Conservation (phyloP, 2,113 vertebrate species). For the Trichomycterus rosablanca region DNA sequence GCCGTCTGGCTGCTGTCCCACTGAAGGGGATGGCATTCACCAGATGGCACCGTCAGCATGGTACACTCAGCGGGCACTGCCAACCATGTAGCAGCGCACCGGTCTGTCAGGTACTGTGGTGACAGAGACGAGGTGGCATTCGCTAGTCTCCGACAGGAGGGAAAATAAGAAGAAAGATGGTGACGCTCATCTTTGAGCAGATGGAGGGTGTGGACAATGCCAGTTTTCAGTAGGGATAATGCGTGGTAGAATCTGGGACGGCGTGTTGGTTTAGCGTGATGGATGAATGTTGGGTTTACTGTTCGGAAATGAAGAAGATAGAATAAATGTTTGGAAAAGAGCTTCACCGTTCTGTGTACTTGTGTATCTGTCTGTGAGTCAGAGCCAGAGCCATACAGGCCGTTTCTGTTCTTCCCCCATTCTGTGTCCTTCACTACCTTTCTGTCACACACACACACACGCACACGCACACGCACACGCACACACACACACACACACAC, state of each 20-base stretch:
- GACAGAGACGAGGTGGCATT: background rate
- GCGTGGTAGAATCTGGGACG: slow-evolving; percentile 49
- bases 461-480: slow-evolving; percentile 33
- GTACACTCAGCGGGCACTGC: slow-evolving; percentile 28
- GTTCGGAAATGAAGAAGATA: slow-evolving; percentile 6
- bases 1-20: slow-evolving; percentile 27
- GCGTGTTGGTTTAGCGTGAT: slow-evolving; percentile 56
- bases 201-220: slow-evolving; percentile 33
- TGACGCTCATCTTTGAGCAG: slow-evolving; percentile 27
- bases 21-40: slow-evolving; percentile 32
- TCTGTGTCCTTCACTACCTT: background rate
- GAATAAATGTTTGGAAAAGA: background rate
- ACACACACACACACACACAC: slow-evolving; percentile 33
- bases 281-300: slow-evolving; percentile 53
- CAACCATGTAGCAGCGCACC: slow-evolving; percentile 9
- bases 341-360: background rate
- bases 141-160: background rate
- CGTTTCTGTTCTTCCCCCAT: background rate
- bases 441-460: slow-evolving; percentile 37
- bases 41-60: slow-evolving; percentile 64
- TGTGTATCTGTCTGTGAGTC: slow-evolving; percentile 5
- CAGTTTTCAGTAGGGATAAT: slow-evolving; percentile 23
- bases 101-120: slow-evolving; percentile 14
- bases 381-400: background rate
- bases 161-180: background rate